Percentiles rank a stretch among this genome's conserved stretches.
These are phyloP conservation scores for Bolinopsis microptera DNA, from an alignment of 37 sponge, comb jelly and placozoan genomes.

Conservation along the genomic window DNA sequence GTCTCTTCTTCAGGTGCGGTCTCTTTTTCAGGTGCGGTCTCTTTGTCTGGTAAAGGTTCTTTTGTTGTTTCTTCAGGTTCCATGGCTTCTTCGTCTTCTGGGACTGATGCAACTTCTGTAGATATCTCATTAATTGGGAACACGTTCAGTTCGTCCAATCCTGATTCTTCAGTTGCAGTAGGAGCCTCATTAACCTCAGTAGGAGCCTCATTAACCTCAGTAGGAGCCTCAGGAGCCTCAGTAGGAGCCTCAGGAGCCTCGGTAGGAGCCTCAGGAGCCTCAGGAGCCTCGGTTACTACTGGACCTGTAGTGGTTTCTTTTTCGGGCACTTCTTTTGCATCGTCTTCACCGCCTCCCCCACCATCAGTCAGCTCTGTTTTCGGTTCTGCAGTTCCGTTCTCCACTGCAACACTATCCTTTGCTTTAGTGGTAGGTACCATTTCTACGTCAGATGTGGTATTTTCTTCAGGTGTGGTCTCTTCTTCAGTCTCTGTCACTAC, in stretches of 20 bases:
- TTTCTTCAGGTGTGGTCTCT: background rate
- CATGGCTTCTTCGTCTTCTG: background rate
- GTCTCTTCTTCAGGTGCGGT: too few species aligned
- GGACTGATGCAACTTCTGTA: background rate
- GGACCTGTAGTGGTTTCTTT: background rate
- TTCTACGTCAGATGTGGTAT: background rate
- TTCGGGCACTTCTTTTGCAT: conserved; percentile 1
- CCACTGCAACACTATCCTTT: background rate
- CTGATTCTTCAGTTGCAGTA: too few species aligned
- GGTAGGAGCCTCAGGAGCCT: too few species aligned
- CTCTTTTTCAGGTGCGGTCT: too few species aligned
- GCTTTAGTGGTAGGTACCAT: background rate
- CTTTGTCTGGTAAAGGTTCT: too few species aligned
- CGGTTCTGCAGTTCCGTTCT: background rate
- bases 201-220: too few species aligned
- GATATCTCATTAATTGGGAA: background rate
- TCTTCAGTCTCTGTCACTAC: background rate
- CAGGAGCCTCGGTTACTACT: too few species aligned
- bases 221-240: too few species aligned
- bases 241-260: too few species aligned
- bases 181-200: too few species aligned
- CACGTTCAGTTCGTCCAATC: too few species aligned
- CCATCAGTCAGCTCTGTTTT: background rate
- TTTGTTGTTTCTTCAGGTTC: too few species aligned
- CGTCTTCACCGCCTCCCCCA: background rate